Conservation (phyloP, 2,888 invertebrate species). For the Drosophila phalerata region DNA sequence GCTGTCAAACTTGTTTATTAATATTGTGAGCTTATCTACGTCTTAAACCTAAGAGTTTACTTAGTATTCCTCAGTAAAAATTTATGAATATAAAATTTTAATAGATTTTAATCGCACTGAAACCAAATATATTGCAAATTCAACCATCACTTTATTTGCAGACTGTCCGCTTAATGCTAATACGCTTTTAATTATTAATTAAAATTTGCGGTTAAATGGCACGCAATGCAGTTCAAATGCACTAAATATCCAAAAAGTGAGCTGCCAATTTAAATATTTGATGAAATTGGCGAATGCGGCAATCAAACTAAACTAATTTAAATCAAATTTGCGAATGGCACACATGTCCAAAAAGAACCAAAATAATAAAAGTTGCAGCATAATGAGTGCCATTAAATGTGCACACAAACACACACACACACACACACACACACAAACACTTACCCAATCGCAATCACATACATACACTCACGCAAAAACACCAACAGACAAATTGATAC, state of each 20-base stretch:
- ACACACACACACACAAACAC: not conserved
- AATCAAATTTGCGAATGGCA: conserved; percentile 44
- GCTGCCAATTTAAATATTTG: conserved; percentile 52
- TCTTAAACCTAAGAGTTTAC: not conserved
- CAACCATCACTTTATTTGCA: conserved; percentile 5
- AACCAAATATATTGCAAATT: not conserved
- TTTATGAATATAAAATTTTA: not conserved
- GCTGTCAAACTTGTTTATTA: too few relatives aligned
- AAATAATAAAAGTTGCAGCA: conserved; percentile 42
- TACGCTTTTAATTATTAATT: conserved; percentile 54
- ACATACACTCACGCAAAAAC: not conserved
- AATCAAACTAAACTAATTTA: conserved; percentile 68
- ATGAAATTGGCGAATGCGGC: conserved; percentile 32
- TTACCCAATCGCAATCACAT: not conserved
- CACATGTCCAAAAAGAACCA: conserved; percentile 23
- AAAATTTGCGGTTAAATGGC: conserved; percentile 55
- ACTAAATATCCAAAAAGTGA: conserved; percentile 21
- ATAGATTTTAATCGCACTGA: not conserved
- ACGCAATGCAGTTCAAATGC: conserved; percentile 32
- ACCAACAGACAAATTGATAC: conserved; percentile 37
- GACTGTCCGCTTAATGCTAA: conserved; percentile 21
- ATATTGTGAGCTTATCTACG: too few relatives aligned
- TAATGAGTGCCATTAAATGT: conserved; percentile 63
- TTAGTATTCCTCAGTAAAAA: too few relatives aligned
- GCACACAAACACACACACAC: conserved; percentile 17